A percentile compares a stretch with the other conserved stretches of the same genome.
These are phyloP conservation scores for Rattus rattus DNA, from an alignment of 2,113 vertebrate species.

Conservation along the genomic window DNA sequence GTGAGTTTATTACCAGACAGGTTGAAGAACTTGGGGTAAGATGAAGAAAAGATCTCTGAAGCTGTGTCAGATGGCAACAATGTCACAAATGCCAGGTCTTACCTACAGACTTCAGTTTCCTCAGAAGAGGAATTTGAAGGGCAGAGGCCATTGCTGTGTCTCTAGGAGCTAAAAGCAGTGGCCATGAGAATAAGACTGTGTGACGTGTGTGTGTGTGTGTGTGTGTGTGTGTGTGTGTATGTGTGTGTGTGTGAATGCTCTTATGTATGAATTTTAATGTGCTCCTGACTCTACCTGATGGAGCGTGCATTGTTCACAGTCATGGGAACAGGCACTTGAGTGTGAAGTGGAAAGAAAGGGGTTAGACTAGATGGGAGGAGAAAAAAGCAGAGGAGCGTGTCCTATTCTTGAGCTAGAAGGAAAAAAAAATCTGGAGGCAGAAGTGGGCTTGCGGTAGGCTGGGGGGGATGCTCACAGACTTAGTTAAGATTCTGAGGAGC, in stretches of 20 bases:
- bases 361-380: background rate
- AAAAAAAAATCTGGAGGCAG: slow-evolving; percentile 70
- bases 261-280: fast-evolving
- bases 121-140: background rate
- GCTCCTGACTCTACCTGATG: background rate
- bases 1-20: background rate
- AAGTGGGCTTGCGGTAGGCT: slow-evolving; percentile 77
- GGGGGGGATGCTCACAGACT: slow-evolving; percentile 53
- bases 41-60: background rate
- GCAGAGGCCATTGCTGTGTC: background rate
- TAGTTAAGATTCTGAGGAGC: slow-evolving; percentile 75
- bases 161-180: background rate
- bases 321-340: background rate
- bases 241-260: fast-evolving
- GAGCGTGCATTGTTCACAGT: background rate
- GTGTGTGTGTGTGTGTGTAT: background rate
- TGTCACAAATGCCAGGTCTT: background rate
- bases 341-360: slow-evolving; percentile 35
- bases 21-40: background rate
- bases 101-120: background rate
- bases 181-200: background rate
- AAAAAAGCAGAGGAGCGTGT: slow-evolving; percentile 14
- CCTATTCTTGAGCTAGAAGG: slow-evolving; percentile 68
- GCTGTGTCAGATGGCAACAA: background rate
- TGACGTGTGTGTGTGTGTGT: background rate